Conservation (phyloP, 1,140 invertebrate genomes). For the Cotesia typhae region DNA sequence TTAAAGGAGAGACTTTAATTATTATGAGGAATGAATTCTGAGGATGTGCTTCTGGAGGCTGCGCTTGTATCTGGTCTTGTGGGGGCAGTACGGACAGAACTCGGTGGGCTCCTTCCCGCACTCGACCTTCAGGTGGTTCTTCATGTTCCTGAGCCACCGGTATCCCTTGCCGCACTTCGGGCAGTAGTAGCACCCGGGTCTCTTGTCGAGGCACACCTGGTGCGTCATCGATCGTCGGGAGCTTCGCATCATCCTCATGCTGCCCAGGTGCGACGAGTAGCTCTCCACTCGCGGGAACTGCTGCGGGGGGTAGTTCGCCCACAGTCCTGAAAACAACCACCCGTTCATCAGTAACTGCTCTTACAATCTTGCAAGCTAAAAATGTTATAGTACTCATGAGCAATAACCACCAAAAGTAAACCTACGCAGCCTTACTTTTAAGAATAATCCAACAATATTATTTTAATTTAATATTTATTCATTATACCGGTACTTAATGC, state of each 20-base stretch:
- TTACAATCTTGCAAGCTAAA: not conserved
- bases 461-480: too few relatives aligned
- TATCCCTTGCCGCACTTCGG: conserved; percentile 67
- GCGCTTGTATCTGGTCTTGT: conserved; percentile 60
- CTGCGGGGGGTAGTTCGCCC: conserved; percentile 43
- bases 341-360: conserved; percentile 29
- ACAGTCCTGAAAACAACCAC: conserved; percentile 47
- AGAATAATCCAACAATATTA: too few relatives aligned
- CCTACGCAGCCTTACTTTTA: too few relatives aligned
- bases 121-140: conserved; percentile 64
- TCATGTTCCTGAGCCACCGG: conserved; percentile 65
- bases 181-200: conserved; percentile 60
- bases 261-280: not conserved
- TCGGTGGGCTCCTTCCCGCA: conserved; percentile 64
- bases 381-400: not conserved
- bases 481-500: too few relatives aligned
- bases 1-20: too few relatives aligned
- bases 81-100: conserved; percentile 62
- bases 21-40: conserved; percentile 47
- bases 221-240: not conserved
- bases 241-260: not conserved
- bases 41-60: conserved; percentile 58
- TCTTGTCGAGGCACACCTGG: conserved; percentile 45
- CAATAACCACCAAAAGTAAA: not conserved
- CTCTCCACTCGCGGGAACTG: conserved; percentile 13